phyloP scores from a whole-genome alignment of 2,888 invertebrate genomes.

The Cantharis rufa region DNA sequence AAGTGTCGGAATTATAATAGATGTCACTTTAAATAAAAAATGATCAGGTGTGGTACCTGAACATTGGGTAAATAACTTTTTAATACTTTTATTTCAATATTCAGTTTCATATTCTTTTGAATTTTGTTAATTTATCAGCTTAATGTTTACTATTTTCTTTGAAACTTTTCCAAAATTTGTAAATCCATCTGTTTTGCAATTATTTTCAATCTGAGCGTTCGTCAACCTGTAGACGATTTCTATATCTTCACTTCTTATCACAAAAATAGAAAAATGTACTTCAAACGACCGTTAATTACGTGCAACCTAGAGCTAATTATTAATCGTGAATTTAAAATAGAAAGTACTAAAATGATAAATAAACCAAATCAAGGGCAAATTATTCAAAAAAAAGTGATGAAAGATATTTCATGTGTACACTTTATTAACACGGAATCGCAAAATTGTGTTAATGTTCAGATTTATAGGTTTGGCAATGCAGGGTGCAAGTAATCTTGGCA shows the following conservation, averaged over 20 bases:
- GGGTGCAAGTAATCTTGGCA: conserved; percentile 10
- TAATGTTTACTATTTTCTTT: not conserved
- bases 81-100: not conserved
- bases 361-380: not conserved
- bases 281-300: not conserved
- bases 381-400: not conserved
- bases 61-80: not conserved
- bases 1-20: not conserved
- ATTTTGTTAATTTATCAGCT: not conserved
- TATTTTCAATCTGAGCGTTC: not conserved
- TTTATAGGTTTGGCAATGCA: conserved; percentile 7
- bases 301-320: not conserved
- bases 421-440: conserved; percentile 4
- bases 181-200: not conserved
- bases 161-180: not conserved
- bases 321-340: not conserved
- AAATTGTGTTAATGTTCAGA: conserved; percentile 12
- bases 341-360: not conserved
- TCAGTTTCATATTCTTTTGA: not conserved
- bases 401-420: not conserved
- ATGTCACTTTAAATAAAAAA: not conserved
- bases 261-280: not conserved
- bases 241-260: not conserved
- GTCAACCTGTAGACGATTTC: not conserved
- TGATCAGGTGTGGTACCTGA: not conserved